Percentiles rank a stretch among this genome's conserved stretches.
These are phyloP conservation scores for Lepidocyrtoides sp. DNA, from an alignment of 2,888 invertebrate genomes.

Conservation along the genomic window DNA sequence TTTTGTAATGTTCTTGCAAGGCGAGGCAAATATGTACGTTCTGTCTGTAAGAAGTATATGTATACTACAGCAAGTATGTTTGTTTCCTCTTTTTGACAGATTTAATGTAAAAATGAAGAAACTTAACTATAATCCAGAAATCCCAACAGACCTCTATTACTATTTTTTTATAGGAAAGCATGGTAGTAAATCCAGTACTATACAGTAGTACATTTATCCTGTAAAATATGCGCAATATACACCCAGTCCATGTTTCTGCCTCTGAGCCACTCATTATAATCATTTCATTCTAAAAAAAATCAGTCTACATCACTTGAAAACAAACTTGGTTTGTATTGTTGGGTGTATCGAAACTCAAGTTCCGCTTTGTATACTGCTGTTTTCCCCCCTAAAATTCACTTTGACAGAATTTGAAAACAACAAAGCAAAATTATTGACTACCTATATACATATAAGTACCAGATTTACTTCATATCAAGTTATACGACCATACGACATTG, in stretches of 20 bases:
- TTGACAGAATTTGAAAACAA: no score
- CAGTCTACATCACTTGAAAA: neutral
- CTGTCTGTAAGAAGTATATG: neutral
- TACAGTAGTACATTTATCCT: neutral
- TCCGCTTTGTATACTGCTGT: neutral
- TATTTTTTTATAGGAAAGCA: neutral
- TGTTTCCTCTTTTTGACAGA: neutral
- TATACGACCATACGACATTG: no score
- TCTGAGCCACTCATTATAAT: conserved; percentile 1
- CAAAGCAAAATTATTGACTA: no score
- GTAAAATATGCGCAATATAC: neutral
- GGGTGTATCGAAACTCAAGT: neutral
- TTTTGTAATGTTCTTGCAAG: no score
- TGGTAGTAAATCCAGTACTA: neutral
- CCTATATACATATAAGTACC: no score
- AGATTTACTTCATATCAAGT: no score
- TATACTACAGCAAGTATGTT: neutral
- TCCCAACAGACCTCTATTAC: no score
- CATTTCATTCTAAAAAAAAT: neutral
- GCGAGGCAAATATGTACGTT: no score
- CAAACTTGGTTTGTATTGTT: neutral
- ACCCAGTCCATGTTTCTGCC: neutral
- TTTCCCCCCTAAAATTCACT: no score
- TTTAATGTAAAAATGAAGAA: neutral
- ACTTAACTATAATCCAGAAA: neutral